Evolutionary conservation across 2,113 vertebrate genomes (phyloP).

Genomic region (Gymnogyps californianus): DNA sequence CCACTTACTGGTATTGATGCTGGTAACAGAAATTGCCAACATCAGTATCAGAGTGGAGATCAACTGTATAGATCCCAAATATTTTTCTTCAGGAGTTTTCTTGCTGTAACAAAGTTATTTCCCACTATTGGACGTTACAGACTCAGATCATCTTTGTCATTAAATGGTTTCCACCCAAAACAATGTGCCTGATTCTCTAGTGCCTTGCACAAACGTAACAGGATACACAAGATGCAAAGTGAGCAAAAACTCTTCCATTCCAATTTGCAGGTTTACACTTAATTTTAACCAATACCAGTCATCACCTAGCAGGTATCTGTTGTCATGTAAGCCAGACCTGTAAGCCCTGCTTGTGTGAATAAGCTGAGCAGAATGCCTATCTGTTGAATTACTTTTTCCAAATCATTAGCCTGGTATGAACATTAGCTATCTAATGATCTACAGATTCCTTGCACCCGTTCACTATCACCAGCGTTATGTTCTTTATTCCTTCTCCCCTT

Average conservation of each 20-base stretch:
- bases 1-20: neutral
- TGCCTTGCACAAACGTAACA: slow-evolving; percentile 37
- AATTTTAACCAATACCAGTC: neutral
- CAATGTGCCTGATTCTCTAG: slow-evolving; percentile 42
- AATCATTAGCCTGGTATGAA: neutral
- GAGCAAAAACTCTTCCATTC: neutral
- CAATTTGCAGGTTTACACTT: neutral
- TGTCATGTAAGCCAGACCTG: neutral
- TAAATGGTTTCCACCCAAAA: neutral
- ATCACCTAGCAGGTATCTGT: neutral
- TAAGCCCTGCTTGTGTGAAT: neutral
- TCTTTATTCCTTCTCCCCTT: neutral
- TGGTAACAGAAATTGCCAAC: neutral
- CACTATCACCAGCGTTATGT: accelerated
- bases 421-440: accelerated
- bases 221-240: neutral
- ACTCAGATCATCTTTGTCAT: neutral
- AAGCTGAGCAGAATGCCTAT: neutral
- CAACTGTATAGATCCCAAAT: neutral
- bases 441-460: neutral
- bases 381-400: neutral
- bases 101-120: neutral
- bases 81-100: neutral
- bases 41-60: neutral
- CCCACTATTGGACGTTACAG: neutral